phyloP scores from a whole-genome alignment of 2,113 vertebrate species.

The Chaenogobius annularis region DNA sequence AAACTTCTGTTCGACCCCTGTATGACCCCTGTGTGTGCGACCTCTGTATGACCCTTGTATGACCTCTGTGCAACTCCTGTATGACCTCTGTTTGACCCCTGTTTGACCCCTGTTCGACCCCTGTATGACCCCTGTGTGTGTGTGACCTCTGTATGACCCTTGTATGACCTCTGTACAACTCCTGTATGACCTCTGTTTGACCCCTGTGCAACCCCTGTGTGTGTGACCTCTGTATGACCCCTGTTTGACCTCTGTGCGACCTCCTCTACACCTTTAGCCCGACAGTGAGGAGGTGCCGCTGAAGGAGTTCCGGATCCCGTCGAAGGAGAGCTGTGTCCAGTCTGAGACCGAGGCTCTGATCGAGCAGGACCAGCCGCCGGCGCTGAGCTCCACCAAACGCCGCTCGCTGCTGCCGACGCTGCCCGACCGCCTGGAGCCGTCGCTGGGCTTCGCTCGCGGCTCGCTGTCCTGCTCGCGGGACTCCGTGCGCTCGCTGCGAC shows the following conservation, averaged over 20 bases:
- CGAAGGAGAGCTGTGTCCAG: constrained; percentile 81
- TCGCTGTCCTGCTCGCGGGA: constrained; percentile 72
- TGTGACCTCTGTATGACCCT: too few species aligned
- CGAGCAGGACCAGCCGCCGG: constrained; percentile 77
- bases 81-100: too few species aligned
- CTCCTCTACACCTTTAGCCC: constrained; percentile 67
- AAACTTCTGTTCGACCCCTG: too few species aligned
- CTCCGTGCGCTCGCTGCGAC: constrained; percentile 80
- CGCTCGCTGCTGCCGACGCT: constrained; percentile 49
- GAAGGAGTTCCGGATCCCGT: constrained; percentile 81
- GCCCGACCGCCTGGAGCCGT: constrained; percentile 69
- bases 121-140: too few species aligned
- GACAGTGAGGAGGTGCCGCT: constrained; percentile 82
- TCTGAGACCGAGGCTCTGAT: constrained; percentile 86
- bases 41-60: too few species aligned
- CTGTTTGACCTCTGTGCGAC: not conserved
- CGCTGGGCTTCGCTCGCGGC: constrained; percentile 63
- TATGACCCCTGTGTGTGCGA: too few species aligned
- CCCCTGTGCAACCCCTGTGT: not conserved
- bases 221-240: not conserved
- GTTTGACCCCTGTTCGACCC: too few species aligned
- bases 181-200: too few species aligned
- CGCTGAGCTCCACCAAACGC: constrained; percentile 60
- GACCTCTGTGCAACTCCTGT: too few species aligned
- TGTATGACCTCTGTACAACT: too few species aligned